phyloP scores from a whole-genome alignment of 2,113 vertebrate species.

The Lethenteron reissneri region DNA sequence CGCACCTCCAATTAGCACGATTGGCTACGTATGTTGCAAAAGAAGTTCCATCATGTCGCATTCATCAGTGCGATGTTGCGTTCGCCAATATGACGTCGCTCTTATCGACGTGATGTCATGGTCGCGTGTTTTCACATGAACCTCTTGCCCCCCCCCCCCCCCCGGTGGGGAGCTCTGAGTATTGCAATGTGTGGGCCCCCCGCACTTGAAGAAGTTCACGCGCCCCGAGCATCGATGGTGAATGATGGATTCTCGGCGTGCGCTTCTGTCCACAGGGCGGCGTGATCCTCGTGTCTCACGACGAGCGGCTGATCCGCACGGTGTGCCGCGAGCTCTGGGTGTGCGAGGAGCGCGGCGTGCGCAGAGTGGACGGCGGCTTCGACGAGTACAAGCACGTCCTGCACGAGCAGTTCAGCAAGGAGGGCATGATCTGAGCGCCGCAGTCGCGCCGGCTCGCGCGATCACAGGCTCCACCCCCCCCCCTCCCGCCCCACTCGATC shows the following conservation, averaged over 20 bases:
- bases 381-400: slow-evolving; percentile 82
- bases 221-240: background rate
- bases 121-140: too few species aligned
- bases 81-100: too few species aligned
- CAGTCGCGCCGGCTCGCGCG: background rate
- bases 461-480: background rate
- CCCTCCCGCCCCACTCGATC: slow-evolving; percentile 9
- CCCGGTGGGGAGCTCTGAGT: too few species aligned
- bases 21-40: too few species aligned
- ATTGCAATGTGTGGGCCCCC: too few species aligned
- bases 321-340: slow-evolving; percentile 92
- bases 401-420: slow-evolving; percentile 79
- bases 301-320: slow-evolving; percentile 75
- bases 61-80: too few species aligned
- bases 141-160: too few species aligned
- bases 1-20: too few species aligned
- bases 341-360: slow-evolving; percentile 39
- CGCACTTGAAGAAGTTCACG: too few species aligned
- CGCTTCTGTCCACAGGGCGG: slow-evolving; percentile 37
- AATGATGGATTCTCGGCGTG: background rate
- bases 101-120: too few species aligned
- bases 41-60: too few species aligned
- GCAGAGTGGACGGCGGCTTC: slow-evolving; percentile 68
- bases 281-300: slow-evolving; percentile 71
- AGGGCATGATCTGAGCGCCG: slow-evolving; percentile 74